Conservation (phyloP, 2,888 invertebrate species). For the Caenorhabditis panamensis region DNA sequence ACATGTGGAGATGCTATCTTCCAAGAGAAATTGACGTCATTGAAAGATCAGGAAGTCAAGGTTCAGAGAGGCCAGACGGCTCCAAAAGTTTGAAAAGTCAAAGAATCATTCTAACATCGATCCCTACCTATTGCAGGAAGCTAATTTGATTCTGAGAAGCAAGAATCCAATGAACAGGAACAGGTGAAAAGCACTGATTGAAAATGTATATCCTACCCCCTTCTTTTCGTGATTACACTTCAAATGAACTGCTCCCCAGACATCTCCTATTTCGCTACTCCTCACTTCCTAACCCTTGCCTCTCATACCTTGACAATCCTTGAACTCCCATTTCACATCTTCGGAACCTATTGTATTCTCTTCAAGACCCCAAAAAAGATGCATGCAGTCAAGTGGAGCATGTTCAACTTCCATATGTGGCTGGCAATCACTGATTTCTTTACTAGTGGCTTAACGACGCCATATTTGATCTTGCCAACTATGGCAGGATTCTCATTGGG, state of each 20-base stretch:
- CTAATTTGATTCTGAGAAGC: no score
- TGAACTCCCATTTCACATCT: background rate
- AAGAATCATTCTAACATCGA: no score
- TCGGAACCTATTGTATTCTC: slow-evolving; percentile 18
- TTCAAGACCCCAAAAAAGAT: slow-evolving; percentile 11
- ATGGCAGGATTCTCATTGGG: slow-evolving; percentile 9
- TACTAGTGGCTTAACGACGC: background rate
- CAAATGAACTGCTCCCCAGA: background rate
- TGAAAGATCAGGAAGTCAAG: no score
- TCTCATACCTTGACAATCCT: background rate
- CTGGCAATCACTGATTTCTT: background rate
- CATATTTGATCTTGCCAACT: background rate
- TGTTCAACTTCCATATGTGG: slow-evolving; percentile 10
- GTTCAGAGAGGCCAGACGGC: no score
- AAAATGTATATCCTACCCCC: no score
- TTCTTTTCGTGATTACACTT: no score
- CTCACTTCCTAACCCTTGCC: background rate
- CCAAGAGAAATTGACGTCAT: no score
- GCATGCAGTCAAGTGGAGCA: background rate
- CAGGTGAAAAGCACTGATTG: no score
- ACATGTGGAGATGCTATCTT: no score
- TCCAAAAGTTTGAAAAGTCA: no score
- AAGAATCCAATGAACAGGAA: no score
- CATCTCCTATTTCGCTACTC: background rate
- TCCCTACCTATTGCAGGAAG: no score